A percentile compares a stretch with the other conserved stretches of the same genome.
phyloP scores from a whole-genome alignment of 2,797 vertebrate genomes.

The Euthynnus affinis region DNA sequence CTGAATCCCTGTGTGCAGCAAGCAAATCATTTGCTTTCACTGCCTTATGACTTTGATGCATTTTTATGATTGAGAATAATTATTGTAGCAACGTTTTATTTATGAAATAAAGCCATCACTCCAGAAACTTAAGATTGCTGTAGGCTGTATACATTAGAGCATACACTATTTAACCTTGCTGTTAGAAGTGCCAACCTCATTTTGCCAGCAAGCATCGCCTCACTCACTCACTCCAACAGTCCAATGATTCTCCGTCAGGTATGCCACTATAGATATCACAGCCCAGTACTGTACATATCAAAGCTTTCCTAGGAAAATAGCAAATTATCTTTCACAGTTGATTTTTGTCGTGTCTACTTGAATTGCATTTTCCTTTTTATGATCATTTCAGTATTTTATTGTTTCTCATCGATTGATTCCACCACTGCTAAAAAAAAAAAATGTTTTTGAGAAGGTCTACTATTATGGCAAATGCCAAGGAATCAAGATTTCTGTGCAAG shows the following conservation, averaged over 20 bases:
- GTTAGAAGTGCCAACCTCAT: slow-evolving; percentile 93
- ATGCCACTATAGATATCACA: slow-evolving; percentile 75
- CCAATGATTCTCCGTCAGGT: slow-evolving; percentile 85
- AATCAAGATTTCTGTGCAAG: slow-evolving; percentile 49
- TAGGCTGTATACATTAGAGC: slow-evolving; percentile 87
- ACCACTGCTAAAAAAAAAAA: slow-evolving; percentile 20
- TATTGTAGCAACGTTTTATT: slow-evolving; percentile 92
- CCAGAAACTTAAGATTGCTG: slow-evolving; percentile 83
- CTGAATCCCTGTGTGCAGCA: slow-evolving; percentile 80
- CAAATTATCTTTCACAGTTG: slow-evolving; percentile 80
- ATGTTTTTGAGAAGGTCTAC: slow-evolving; percentile 14
- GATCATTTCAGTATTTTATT: slow-evolving; percentile 71
- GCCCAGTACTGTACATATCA: slow-evolving; percentile 88
- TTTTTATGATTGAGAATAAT: slow-evolving; percentile 87
- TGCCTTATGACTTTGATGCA: slow-evolving; percentile 90
- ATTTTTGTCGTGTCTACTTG: slow-evolving; percentile 80
- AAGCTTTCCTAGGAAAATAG: slow-evolving; percentile 86
- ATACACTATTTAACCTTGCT: slow-evolving; percentile 88
- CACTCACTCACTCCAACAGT: slow-evolving; percentile 78
- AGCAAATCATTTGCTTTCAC: slow-evolving; percentile 84
- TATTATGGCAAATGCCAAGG: slow-evolving; percentile 49
- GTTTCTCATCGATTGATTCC: slow-evolving; percentile 54
- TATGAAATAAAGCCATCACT: slow-evolving; percentile 89
- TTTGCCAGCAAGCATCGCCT: slow-evolving; percentile 77
- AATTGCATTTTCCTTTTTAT: slow-evolving; percentile 69